phyloP scores from a whole-genome alignment of 2,888 invertebrate species.

The Ennomos quercinarius region DNA sequence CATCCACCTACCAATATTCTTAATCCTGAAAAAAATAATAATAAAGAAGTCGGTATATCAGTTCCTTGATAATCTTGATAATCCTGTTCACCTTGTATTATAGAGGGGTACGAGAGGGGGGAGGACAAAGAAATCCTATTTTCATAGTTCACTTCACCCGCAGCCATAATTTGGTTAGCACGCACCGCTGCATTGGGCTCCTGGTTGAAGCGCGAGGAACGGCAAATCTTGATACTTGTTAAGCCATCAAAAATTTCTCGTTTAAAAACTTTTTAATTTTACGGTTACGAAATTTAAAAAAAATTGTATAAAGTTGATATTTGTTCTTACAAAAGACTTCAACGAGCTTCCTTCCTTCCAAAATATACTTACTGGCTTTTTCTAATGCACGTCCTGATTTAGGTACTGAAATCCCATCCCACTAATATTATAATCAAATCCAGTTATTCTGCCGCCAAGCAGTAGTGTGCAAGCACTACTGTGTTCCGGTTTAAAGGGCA shows the following conservation, averaged over 20 bases:
- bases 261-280: too few relatives aligned
- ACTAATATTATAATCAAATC: too few relatives aligned
- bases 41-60: constrained; percentile 58
- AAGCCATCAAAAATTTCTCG: too few relatives aligned
- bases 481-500: too few relatives aligned
- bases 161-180: constrained; percentile 79
- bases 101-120: constrained; percentile 40
- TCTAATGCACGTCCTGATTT: too few relatives aligned
- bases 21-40: constrained; percentile 14
- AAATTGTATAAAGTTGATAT: not conserved
- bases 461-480: too few relatives aligned
- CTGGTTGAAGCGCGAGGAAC: constrained; percentile 54
- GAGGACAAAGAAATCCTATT: constrained; percentile 80
- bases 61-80: constrained; percentile 74
- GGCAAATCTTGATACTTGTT: constrained; percentile 62
- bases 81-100: constrained; percentile 68
- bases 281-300: not conserved
- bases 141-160: constrained; percentile 83
- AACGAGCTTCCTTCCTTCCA: constrained; percentile 1
- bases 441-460: too few relatives aligned
- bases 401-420: too few relatives aligned
- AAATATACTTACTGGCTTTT: not conserved
- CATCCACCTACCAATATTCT: too few relatives aligned
- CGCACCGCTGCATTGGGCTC: constrained; percentile 78
- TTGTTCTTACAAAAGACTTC: constrained; percentile 7